Evolutionary conservation across 1,140 invertebrate genomes (phyloP).

Genomic region (Aphelenchoides avenae): DNA sequence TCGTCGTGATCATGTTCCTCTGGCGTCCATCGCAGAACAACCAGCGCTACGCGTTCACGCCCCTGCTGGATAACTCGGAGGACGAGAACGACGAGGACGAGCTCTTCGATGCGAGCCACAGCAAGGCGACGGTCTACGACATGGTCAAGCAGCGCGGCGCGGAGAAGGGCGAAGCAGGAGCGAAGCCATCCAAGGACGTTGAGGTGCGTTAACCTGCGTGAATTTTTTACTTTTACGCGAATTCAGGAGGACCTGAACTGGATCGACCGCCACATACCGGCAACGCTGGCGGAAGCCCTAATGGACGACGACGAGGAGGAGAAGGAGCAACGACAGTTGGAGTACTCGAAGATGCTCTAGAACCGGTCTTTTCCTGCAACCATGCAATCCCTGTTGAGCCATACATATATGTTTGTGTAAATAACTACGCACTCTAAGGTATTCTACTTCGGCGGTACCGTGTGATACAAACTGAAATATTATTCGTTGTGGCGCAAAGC

Average conservation of each 20-base stretch:
- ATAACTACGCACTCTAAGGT: too few relatives aligned
- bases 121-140: conserved; percentile 37
- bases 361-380: not conserved
- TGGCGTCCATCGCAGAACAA: conserved; percentile 91
- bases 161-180: conserved; percentile 2
- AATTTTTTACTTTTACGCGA: not conserved
- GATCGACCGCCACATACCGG: conserved; percentile 65
- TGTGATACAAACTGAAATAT: too few relatives aligned
- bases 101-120: conserved; percentile 30
- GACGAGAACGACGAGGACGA: conserved; percentile 61
- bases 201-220: conserved; percentile 1
- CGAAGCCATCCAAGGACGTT: conserved; percentile 19
- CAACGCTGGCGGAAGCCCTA: conserved; percentile 62
- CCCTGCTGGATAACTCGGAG: conserved; percentile 77
- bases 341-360: conserved; percentile 64
- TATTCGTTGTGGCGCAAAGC: too few relatives aligned
- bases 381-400: too few relatives aligned
- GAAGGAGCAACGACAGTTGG: conserved; percentile 63
- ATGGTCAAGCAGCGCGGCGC: conserved; percentile 34
- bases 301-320: conserved; percentile 63
- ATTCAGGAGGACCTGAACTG: conserved; percentile 63
- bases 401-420: too few relatives aligned
- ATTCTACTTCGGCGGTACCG: too few relatives aligned
- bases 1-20: conserved; percentile 84
- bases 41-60: conserved; percentile 86